Evolutionary conservation across 2,888 invertebrate species (phyloP).

Genomic region (Iselma pallidipennis): DNA sequence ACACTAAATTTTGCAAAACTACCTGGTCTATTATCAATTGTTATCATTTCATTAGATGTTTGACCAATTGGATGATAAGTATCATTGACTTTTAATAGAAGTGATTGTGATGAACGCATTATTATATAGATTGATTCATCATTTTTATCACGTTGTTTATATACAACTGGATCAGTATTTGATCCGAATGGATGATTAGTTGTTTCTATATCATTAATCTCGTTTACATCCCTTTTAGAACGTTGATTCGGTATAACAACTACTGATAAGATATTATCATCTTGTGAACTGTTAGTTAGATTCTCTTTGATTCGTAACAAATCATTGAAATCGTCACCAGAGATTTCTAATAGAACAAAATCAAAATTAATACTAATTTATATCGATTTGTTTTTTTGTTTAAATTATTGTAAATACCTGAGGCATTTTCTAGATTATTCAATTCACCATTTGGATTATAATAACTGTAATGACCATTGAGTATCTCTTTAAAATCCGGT

Average conservation of each 20-base stretch:
- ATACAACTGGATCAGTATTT: slow-evolving; percentile 43
- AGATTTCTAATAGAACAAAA: slow-evolving; percentile 9
- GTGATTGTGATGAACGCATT: slow-evolving; percentile 47
- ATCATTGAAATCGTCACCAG: not conserved
- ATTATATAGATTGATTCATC: slow-evolving; percentile 35
- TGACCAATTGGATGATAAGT: slow-evolving; percentile 29
- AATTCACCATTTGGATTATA: slow-evolving; percentile 48
- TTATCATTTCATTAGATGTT: slow-evolving; percentile 37
- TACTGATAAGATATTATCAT: slow-evolving; percentile 26
- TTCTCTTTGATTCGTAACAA: not conserved
- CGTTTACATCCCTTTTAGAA: slow-evolving; percentile 16
- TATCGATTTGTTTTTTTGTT: not conserved
- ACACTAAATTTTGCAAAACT: slow-evolving; percentile 45
- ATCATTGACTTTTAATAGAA: slow-evolving; percentile 41
- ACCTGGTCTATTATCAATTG: slow-evolving; percentile 32
- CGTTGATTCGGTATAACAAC: slow-evolving; percentile 25
- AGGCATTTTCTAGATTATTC: slow-evolving; percentile 43
- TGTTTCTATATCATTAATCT: slow-evolving; percentile 18
- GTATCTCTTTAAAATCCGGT: slow-evolving; percentile 39
- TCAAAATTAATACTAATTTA: not conserved
- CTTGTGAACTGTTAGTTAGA: not conserved
- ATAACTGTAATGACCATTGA: slow-evolving; percentile 43
- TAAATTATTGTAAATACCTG: slow-evolving; percentile 38
- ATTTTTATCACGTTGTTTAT: slow-evolving; percentile 37
- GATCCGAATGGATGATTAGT: not conserved